Base-by-base conservation (phyloP, 2,888 invertebrate species). In the Rhamnusium bicolor region DNA sequence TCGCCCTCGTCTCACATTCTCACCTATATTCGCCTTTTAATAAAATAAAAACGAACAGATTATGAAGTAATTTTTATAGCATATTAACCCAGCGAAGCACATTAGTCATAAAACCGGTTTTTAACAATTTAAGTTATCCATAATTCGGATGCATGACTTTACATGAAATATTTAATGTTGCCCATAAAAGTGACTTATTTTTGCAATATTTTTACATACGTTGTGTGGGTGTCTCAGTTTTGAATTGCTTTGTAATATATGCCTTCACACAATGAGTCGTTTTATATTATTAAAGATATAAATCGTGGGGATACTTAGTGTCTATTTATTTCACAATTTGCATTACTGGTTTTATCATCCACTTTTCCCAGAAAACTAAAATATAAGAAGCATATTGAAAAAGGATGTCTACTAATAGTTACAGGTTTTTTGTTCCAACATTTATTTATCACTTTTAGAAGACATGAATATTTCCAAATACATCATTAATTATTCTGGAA, bases 81-180 rank as follows among this genome's bases (percentile, higher is more conserved):
- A 46, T 21, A 61, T 61, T 65, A 40, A 53, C 32, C 40, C 66
- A 54, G 56, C 65, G 19, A 49, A 60, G 46, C 19, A 66, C 71
- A 69, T 74, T 71, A 66, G 68, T 69, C 73, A 71, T 73, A 69
- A 69, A 60, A 73, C 73, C 71, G 73, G 75, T 73, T 73, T n/a
- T 77, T 77, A 77, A 69, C 73, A 73, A 69, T 77, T 77, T 73
- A 70, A 75, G 62, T 49, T 70, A 53, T 73, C 67, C 74, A 72
- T 74, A 76, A 74, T 66, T 77, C 32, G 66, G 67, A 71, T 51
- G 65, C 29, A 32, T 74, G 74, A 71, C 72, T 65, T 67, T 65
- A 75, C 77, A 75, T 75, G 73, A 77, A 69, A 73, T 73, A 77
- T 77, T 70, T 67, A 72, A 75, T 75, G 77, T 73, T 74, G 75